Evolutionary conservation across 2,888 invertebrate species (phyloP), one percentile per base, ranked within the genome.

Genomic region (Litoditis marina): DNA sequence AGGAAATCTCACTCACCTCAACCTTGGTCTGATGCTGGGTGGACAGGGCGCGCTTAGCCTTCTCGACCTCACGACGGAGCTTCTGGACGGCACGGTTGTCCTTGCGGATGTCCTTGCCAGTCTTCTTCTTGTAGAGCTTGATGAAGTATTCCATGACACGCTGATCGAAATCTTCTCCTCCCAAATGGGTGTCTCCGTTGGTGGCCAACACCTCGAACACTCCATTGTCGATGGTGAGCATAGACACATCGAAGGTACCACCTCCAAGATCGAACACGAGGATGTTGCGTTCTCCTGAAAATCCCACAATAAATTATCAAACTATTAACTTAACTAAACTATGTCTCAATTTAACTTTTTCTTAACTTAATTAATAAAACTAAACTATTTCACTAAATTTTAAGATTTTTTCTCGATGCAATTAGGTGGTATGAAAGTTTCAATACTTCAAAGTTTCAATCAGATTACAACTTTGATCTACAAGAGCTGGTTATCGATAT

Each of bases 171-270:
- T 98, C 96, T 87, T 98, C 96, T 84, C 96, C 96, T 82, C 96
- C 86, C 84, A 79, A 69, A 66, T 81, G 80, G 54, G 80, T 81
- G 54, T 80, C 71, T 69, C 72, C 74, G 64, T 75, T 76, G 47
- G 75, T 76, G 63, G 78, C 76, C 66, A 79, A 52, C 49, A 77
- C 88, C 87, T 98, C 96, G 84, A 98, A 96, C 11, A 98, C 94
- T 59, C 96, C 98, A 82, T 95, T 94, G 84, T 98, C 98, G 83
- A 98, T 98, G 74, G 96, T 96, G 60, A 98, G 88, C 32, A 98
- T 88, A 47, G 95, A 95, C n/a, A 98, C 98, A 86, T 98, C 98
- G 83, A 98, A 98, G 73, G 98, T 98, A 86, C 96, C 98, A 84
- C 98, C 98, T 82, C 98, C 96, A 86, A 98, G 89, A 87, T 98